Conservation (phyloP, 1,140 invertebrate genomes). For the Conopomorpha cramerella region DNA sequence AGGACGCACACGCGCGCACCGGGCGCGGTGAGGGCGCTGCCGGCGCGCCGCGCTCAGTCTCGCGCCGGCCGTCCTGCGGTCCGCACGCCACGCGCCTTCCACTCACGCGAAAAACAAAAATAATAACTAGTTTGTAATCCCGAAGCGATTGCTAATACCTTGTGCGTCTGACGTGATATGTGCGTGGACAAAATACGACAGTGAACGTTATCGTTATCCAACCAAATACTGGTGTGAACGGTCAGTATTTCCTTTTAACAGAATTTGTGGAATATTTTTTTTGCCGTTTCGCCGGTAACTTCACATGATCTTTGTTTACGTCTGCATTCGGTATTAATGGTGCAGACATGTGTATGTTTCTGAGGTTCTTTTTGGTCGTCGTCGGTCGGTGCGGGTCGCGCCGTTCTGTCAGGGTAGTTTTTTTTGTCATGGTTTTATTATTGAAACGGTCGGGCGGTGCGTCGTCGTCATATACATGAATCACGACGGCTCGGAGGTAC, state of each 20-base stretch:
- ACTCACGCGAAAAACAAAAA: slow-evolving; percentile 25
- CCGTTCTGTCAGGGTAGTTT: no score
- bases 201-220: slow-evolving; percentile 24
- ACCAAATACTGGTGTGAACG: slow-evolving; percentile 12
- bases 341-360: slow-evolving; percentile 26
- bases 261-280: slow-evolving; percentile 12
- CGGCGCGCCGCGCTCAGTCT: slow-evolving; percentile 32
- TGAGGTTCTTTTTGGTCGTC: slow-evolving; percentile 20
- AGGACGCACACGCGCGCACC: slow-evolving; percentile 9
- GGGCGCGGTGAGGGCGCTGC: slow-evolving; percentile 29
- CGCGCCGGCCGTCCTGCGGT: slow-evolving; percentile 30
- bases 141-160: slow-evolving; percentile 24
- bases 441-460: slow-evolving; percentile 23
- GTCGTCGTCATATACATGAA: slow-evolving; percentile 12
- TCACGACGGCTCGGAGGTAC: slow-evolving; percentile 23
- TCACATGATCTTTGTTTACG: slow-evolving; percentile 42
- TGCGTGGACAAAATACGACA: slow-evolving; percentile 45
- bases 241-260: slow-evolving; percentile 37
- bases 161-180: slow-evolving; percentile 29
- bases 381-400: slow-evolving; percentile 11
- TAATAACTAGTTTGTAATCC: slow-evolving; percentile 45
- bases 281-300: slow-evolving; percentile 6
- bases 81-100: slow-evolving; percentile 18
- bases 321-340: slow-evolving; percentile 24
- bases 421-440: slow-evolving; percentile 8